Conservation (phyloP, 2,113 vertebrate genomes). For the Urocynchramus pylzowi region DNA sequence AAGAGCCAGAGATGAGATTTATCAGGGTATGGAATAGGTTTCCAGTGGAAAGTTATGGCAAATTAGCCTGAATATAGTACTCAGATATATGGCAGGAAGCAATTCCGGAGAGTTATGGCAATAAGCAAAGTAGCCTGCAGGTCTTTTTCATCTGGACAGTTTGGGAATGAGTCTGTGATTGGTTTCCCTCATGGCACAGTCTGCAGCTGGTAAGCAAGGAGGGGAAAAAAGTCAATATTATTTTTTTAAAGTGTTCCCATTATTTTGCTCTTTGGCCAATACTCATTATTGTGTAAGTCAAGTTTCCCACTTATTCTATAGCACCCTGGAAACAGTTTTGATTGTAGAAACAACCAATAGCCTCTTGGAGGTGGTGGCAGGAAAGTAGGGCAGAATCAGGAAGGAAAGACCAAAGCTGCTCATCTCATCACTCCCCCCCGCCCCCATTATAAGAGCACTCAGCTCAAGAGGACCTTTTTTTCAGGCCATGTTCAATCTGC, state of each 20-base stretch:
- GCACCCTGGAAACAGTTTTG: not conserved
- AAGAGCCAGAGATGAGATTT: not conserved
- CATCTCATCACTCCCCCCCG: not conserved
- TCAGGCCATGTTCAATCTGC: not conserved
- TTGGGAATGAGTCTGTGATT: conserved; percentile 53
- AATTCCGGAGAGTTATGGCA: conserved; percentile 33
- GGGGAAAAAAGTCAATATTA: not conserved
- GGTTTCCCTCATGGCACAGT: not conserved
- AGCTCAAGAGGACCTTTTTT: not conserved
- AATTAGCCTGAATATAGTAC: conserved; percentile 44
- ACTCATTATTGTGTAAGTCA: not conserved
- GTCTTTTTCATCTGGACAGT: conserved; percentile 48
- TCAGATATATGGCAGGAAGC: conserved; percentile 26
- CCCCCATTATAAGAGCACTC: not conserved
- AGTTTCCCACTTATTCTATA: not conserved
- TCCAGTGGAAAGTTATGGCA: conserved; percentile 24
- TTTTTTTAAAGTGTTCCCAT: not conserved
- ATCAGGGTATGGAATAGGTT: not conserved
- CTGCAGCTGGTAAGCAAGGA: not conserved
- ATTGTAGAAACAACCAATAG: not conserved
- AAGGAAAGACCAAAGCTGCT: not conserved
- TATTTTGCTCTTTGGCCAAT: not conserved
- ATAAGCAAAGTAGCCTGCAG: conserved; percentile 15
- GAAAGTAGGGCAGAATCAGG: not conserved
- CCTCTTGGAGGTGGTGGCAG: not conserved